Evolutionary conservation across 2,888 invertebrate species (phyloP), one percentile per base, ranked within the genome.

Genomic region (Frankliniella intonsa): DNA sequence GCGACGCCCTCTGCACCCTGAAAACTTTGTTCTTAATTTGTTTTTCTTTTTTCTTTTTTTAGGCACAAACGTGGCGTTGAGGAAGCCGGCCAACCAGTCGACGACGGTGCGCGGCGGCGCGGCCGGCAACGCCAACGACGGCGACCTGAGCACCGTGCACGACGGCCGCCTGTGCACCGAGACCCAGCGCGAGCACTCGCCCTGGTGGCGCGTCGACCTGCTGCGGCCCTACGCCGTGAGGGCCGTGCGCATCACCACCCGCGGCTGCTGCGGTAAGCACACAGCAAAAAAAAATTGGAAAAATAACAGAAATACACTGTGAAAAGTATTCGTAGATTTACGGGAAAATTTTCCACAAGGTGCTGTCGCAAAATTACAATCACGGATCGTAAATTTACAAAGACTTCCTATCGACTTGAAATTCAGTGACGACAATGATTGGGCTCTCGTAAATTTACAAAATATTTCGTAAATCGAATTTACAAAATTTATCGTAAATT

Each of bases 161-260:
- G 96, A 97, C 85, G 95, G 95, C 19, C 93, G 94, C 87, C 90
- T 94, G 84, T 97, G 97, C 88, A 95, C 96, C 0, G 96, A 97
- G 89, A 97, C 97, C 0, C 94, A 94, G 87, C 92, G 94, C 83
- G 97, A 97, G 86, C 93, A 94, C 0, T 96, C 96, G 38, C 97
- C 97, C 0, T 97, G 96, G 96, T 97, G 97, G 97, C 93, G 94
- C 85, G 96, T 97, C 12, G 96, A 97, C 87, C 89, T 97, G 80
- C 90, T 97, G 69, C 90, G 93, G 83, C 93, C 96, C 50, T 96
- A 96, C 87, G 92, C 95, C 0, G 93, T 97, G 82, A 93, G 94
- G 87, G 95, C 95, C 69, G 94, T 97, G 76, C 89, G 96, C 84
- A 94, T 97, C 81, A 95, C 96, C 14, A 96, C 96, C 0, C 91